phyloP scores from a whole-genome alignment of 2,113 vertebrate genomes.

The Platichthys stellatus region DNA sequence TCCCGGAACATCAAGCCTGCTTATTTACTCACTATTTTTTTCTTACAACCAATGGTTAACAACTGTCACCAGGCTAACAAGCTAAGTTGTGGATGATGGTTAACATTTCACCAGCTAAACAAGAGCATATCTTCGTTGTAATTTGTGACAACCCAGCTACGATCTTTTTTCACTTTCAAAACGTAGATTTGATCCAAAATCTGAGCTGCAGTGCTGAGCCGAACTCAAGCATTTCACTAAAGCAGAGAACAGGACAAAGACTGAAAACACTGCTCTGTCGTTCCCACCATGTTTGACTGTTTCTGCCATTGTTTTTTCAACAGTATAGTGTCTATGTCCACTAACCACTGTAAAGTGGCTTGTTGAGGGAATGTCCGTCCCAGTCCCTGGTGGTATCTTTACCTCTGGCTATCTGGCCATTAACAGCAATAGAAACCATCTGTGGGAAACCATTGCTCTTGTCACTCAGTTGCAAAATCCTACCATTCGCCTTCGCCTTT shows the following conservation, averaged over 20 bases:
- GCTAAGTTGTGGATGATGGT: too few relatives aligned
- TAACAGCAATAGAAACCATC: conserved; percentile 75
- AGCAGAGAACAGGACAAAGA: conserved; percentile 8
- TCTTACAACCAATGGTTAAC: too few relatives aligned
- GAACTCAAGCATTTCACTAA: not conserved
- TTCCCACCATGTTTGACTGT: conserved; percentile 27
- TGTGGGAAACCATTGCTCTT: conserved; percentile 67
- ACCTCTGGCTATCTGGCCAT: conserved; percentile 48
- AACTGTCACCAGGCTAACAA: too few relatives aligned
- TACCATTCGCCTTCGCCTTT: conserved; percentile 59
- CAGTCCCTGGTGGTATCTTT: conserved; percentile 57
- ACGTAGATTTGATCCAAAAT: not conserved
- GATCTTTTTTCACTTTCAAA: not conserved
- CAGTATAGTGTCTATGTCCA: conserved; percentile 42
- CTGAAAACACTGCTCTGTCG: conserved; percentile 21
- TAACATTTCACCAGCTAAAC: too few relatives aligned
- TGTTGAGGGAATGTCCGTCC: conserved; percentile 58
- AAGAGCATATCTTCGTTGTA: too few relatives aligned
- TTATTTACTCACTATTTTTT: too few relatives aligned
- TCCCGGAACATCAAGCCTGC: too few relatives aligned
- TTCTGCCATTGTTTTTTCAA: conserved; percentile 49
- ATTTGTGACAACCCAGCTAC: too few relatives aligned
- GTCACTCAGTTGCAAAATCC: conserved; percentile 60
- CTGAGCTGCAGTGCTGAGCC: not conserved
- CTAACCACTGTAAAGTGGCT: conserved; percentile 59